A percentile compares a stretch with the other conserved stretches of the same genome.
These are phyloP conservation scores for Nylanderia fulva DNA, from an alignment of 1,140 invertebrate species.

Conservation along the genomic window DNA sequence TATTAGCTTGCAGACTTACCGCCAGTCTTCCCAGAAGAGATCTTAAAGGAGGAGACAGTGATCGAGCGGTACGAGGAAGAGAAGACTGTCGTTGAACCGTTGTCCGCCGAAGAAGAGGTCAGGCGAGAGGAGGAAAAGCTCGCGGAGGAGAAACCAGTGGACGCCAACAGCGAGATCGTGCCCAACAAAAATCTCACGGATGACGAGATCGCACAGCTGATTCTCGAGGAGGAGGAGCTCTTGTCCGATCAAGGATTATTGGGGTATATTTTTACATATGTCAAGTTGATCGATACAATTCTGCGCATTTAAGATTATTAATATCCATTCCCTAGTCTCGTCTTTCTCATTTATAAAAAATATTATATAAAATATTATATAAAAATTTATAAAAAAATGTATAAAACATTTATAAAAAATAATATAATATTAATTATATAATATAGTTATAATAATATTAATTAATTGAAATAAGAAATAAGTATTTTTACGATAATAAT, in stretches of 20 bases:
- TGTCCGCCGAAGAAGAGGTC: constrained; percentile 53
- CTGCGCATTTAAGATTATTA: not conserved
- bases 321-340: not conserved
- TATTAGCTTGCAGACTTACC: constrained; percentile 79
- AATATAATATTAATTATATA: too few relatives aligned
- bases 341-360: not conserved
- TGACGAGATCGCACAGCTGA: constrained; percentile 89
- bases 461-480: too few relatives aligned
- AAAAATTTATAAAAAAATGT: too few relatives aligned
- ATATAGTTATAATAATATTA: not conserved
- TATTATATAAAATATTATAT: too few relatives aligned
- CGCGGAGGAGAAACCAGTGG: constrained; percentile 77
- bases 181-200: constrained; percentile 86
- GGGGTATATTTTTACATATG: constrained; percentile 85
- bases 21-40: constrained; percentile 79
- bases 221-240: constrained; percentile 89
- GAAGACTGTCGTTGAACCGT: constrained; percentile 61
- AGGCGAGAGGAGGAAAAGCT: constrained; percentile 59
- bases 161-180: constrained; percentile 81
- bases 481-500: not conserved
- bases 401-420: too few relatives aligned
- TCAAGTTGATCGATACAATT: not conserved
- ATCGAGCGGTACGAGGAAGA: constrained; percentile 72
- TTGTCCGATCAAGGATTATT: constrained; percentile 88
- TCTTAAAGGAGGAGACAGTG: constrained; percentile 71